Conservation (phyloP, 2,113 vertebrate species). For the Amazona vittata region DNA sequence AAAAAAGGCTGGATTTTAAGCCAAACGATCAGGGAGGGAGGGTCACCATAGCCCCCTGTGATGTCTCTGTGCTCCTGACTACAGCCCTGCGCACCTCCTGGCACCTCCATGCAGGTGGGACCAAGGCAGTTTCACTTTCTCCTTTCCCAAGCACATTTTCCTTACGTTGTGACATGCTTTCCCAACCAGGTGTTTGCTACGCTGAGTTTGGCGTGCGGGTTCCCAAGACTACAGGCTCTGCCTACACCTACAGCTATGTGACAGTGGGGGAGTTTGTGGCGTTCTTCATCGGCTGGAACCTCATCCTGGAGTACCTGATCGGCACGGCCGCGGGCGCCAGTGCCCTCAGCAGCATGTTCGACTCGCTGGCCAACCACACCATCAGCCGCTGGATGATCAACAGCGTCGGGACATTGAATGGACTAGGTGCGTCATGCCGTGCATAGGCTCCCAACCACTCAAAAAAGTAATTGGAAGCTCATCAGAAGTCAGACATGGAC, state of each 20-base stretch:
- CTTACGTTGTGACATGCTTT: accelerated
- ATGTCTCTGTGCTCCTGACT: not conserved
- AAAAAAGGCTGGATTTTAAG: not conserved
- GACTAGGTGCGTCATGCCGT: conserved; percentile 77
- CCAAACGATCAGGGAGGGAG: not conserved
- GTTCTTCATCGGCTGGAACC: conserved; percentile 97
- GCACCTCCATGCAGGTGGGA: not conserved
- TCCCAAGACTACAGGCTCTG: conserved; percentile 95
- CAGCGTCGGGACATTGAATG: conserved; percentile 88
- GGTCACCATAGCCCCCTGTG: accelerated
- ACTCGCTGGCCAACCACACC: conserved; percentile 95
- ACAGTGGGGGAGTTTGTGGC: conserved; percentile 96
- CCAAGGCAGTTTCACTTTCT: not conserved
- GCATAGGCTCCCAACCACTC: not conserved
- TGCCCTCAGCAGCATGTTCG: conserved; percentile 97
- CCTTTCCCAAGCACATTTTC: not conserved
- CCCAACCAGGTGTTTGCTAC: conserved; percentile 88
- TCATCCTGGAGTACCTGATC: conserved; percentile 97
- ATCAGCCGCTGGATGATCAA: conserved; percentile 93
- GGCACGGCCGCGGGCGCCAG: conserved; percentile 94
- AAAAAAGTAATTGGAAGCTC: not conserved
- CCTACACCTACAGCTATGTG: conserved; percentile 99
- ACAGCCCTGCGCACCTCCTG: not conserved
- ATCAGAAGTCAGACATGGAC: not conserved
- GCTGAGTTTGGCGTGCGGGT: conserved; percentile 96